phyloP scores from a whole-genome alignment of 2,888 invertebrate genomes.

The Drosophila hawaiiensis region DNA sequence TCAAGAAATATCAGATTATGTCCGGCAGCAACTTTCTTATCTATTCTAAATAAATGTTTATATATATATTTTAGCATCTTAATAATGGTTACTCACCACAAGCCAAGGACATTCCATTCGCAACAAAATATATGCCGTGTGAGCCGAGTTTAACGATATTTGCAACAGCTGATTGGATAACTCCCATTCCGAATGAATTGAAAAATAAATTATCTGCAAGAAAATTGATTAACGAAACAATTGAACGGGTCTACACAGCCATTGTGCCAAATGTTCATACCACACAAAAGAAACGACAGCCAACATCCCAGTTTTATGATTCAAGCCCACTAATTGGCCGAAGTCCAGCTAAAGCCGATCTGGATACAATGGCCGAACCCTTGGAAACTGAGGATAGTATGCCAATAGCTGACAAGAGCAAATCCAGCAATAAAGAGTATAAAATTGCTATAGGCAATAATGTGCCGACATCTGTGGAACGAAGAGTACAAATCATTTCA shows the following conservation, averaged over 20 bases:
- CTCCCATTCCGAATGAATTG: conserved; percentile 57
- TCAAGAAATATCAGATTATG: background rate
- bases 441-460: conserved; percentile 13
- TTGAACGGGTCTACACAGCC: conserved; percentile 69
- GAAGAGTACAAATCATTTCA: conserved; percentile 12
- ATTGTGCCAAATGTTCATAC: conserved; percentile 57
- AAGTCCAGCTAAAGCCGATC: background rate
- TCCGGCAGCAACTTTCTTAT: background rate
- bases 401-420: background rate
- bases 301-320: conserved; percentile 62
- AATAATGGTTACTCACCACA: conserved; percentile 80
- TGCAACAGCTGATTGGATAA: conserved; percentile 79
- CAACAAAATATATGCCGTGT: conserved; percentile 69
- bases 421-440: conserved; percentile 27
- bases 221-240: conserved; percentile 70
- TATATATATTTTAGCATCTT: conserved; percentile 62
- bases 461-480: conserved; percentile 7
- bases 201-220: conserved; percentile 70
- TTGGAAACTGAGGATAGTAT: conserved; percentile 12
- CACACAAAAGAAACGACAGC: conserved; percentile 34
- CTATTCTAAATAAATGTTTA: background rate
- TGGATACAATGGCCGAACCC: conserved; percentile 16
- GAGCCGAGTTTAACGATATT: conserved; percentile 73
- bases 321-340: background rate
- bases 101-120: conserved; percentile 68